Percentiles rank a stretch among this genome's conserved stretches.
These are phyloP conservation scores for Apoda limacodes DNA, from an alignment of 2,888 invertebrate genomes.

Conservation along the genomic window DNA sequence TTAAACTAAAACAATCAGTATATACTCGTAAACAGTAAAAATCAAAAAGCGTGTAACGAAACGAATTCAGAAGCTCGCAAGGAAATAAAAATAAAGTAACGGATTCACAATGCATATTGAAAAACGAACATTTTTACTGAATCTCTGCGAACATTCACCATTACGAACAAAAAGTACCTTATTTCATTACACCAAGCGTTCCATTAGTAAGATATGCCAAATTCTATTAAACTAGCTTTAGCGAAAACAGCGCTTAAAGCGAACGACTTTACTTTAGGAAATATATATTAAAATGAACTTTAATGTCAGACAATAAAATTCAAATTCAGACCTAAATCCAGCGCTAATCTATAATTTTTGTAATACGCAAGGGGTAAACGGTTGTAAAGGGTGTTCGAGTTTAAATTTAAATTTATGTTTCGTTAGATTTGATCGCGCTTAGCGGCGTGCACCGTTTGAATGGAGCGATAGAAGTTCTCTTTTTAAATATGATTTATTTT, in stretches of 20 bases:
- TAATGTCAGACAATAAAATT: no score
- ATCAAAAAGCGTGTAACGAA: no score
- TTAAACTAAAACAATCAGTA: no score
- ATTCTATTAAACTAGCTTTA: constrained; percentile 57
- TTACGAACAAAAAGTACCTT: constrained; percentile 52
- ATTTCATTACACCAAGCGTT: constrained; percentile 59
- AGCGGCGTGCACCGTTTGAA: constrained; percentile 50
- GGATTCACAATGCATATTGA: constrained; percentile 44
- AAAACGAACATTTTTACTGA: constrained; percentile 50
- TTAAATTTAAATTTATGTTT: constrained; percentile 70
- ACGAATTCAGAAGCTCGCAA: constrained; percentile 15
- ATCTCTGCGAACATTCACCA: constrained; percentile 44
- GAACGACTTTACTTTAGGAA: no score
- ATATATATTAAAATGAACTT: no score
- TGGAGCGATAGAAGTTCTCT: constrained; percentile 42
- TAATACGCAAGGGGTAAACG: constrained; percentile 17
- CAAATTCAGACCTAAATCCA: constrained; percentile 10
- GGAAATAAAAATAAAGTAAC: constrained; percentile 20
- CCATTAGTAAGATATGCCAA: constrained; percentile 64
- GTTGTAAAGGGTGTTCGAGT: constrained; percentile 46
- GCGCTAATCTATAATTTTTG: constrained; percentile 19
- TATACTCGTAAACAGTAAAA: no score
- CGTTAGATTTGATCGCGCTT: constrained; percentile 64
- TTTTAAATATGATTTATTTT: constrained; percentile 56
- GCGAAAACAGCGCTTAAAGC: constrained; percentile 36